These are phyloP conservation scores for Ciconia stormi DNA, from an alignment of 2,113 vertebrate species.

Conservation along the genomic window DNA sequence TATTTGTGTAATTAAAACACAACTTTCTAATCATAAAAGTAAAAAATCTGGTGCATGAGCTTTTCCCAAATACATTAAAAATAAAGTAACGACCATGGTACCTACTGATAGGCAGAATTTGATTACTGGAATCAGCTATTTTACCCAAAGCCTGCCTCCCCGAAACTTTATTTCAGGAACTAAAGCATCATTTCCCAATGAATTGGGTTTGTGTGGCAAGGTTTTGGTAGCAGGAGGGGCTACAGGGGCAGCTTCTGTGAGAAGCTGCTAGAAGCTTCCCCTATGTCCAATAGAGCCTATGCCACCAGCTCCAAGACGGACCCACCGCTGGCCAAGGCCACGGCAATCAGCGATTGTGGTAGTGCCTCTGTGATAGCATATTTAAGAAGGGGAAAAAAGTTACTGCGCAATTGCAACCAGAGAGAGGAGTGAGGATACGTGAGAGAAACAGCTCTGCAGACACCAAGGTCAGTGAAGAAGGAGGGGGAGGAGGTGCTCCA, in stretches of 20 bases:
- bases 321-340: background rate
- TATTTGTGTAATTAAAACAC: constrained; percentile 7
- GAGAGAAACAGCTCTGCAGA: background rate
- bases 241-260: background rate
- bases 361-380: background rate
- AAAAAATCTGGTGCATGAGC: background rate
- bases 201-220: background rate
- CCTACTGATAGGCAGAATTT: background rate
- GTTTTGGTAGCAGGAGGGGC: background rate
- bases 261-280: background rate
- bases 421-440: background rate
- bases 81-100: background rate
- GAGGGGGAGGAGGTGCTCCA: background rate
- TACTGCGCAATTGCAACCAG: background rate
- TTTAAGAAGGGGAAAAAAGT: background rate
- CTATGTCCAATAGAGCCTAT: background rate
- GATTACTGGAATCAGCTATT: background rate
- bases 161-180: constrained; percentile 24
- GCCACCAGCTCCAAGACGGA: background rate
- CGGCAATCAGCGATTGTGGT: background rate
- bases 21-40: background rate
- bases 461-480: background rate
- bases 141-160: background rate
- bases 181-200: background rate
- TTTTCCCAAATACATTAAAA: background rate